phyloP scores from a whole-genome alignment of 1,140 invertebrate species.

The Littorina saxatilis region DNA sequence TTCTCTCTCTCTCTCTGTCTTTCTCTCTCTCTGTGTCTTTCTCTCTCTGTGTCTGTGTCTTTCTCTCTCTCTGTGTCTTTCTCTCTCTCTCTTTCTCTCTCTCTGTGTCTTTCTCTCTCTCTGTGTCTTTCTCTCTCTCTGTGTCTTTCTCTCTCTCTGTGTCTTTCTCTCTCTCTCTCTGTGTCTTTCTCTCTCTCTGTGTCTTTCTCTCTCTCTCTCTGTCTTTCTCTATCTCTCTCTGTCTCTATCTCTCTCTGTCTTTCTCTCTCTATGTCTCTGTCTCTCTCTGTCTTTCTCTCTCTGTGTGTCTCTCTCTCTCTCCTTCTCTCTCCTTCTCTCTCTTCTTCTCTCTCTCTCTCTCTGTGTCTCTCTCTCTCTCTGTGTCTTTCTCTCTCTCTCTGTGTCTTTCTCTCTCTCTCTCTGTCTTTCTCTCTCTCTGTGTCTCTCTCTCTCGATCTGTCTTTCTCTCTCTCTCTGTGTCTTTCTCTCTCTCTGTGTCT shows the following conservation, averaged over 20 bases:
- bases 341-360: not conserved
- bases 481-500: constrained; percentile 2
- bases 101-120: constrained; percentile 14
- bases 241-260: no score
- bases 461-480: constrained; percentile 19
- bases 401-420: not conserved
- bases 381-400: not conserved
- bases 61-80: not conserved
- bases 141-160: constrained; percentile 10
- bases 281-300: not conserved
- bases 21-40: not conserved
- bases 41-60: not conserved
- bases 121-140: constrained; percentile 23
- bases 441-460: constrained; percentile 20
- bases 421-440: constrained; percentile 3
- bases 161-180: not conserved
- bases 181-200: not conserved
- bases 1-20: constrained; percentile 19
- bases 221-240: no score
- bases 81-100: not conserved
- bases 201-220: no score
- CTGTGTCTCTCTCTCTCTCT: not conserved
- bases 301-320: not conserved
- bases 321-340: not conserved
- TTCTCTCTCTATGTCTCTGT: no score